A percentile compares a stretch with the other conserved stretches of the same genome.
phyloP scores from a whole-genome alignment of 2,888 invertebrate genomes.

The Phymatocera aterrima region DNA sequence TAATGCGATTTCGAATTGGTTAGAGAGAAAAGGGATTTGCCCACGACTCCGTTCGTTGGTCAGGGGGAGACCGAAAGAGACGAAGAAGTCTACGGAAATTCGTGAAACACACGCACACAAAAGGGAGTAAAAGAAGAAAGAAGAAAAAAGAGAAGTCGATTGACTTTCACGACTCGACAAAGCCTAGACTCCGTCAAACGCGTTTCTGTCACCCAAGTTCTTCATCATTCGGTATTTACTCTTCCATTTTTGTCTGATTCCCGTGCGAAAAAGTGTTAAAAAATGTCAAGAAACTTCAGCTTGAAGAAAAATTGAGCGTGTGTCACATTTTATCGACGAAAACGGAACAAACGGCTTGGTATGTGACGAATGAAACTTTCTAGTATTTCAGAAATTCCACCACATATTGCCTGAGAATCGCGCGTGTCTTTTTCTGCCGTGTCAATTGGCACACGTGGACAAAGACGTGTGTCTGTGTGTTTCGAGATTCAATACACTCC shows the following conservation, averaged over 20 bases:
- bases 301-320: too few species aligned
- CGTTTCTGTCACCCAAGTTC: background rate
- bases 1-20: slow-evolving; percentile 70
- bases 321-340: too few species aligned
- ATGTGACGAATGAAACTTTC: too few species aligned
- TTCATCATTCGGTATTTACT: background rate
- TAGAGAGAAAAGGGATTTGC: slow-evolving; percentile 52
- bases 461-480: too few species aligned
- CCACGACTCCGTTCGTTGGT: slow-evolving; percentile 57
- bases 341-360: too few species aligned
- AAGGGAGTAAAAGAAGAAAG: background rate
- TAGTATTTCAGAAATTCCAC: too few species aligned
- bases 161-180: slow-evolving; percentile 60
- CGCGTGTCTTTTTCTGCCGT: too few species aligned
- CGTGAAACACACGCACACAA: slow-evolving; percentile 43
- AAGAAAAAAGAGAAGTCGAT: slow-evolving; percentile 53
- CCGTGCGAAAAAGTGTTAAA: too few species aligned
- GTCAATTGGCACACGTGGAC: too few species aligned
- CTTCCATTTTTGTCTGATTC: background rate
- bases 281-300: too few species aligned
- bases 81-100: slow-evolving; percentile 26
- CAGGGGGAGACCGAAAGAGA: slow-evolving; percentile 48
- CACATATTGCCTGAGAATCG: too few species aligned
- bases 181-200: slow-evolving; percentile 50
- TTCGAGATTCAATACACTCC: slow-evolving; percentile 35